Base-by-base conservation (phyloP, 2,888 invertebrate genomes). In the Acronicta psi region DNA sequence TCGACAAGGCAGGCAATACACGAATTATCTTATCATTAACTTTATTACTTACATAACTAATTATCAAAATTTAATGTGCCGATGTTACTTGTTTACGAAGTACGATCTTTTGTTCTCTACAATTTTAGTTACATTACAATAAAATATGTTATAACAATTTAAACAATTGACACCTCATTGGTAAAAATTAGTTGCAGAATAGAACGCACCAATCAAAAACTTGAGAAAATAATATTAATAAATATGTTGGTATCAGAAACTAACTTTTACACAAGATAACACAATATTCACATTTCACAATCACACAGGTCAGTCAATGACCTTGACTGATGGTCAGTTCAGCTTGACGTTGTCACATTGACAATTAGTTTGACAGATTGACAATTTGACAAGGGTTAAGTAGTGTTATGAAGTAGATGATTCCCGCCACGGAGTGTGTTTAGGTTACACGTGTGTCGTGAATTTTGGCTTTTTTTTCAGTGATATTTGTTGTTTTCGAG, bases 21-120 rank as follows among this genome's bases (percentile, higher is more conserved):
- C 37, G 23, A 59, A 50, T 66, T 68, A 66, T 77, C 73, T 81
- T 84, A 83, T 82, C 81, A 31, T 29, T 58, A 49, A 41, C 45
- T 47, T 62, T 67, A 40, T 75, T 72, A 79, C 53, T 73, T 75
- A 79, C 51, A 41, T 71, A 73, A 72, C 16, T 17, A 52, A 42
- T 23, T 52, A 38, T 36, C 23, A 52, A 59, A 60, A 25, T 45
- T 20, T 52, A 51, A 29, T 29, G 16, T 29, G 2, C n/a, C 13
- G 6, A 34, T 6, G 34, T 1, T n/a, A 34, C 34, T 34, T 34
- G 8, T 13, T 34, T 13, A 34, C n/a, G 34, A 34, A n/a, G 6
- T 34, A n/a, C n/a, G 0, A 34, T 29, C 34, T 34, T 1, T 1
- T 34, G 34, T 34, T 34, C 7, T 34, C 34, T 34, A 34, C 6